Percentiles rank a stretch among this genome's conserved stretches.
phyloP scores from a whole-genome alignment of 2,888 invertebrate genomes.

The Tuta absoluta region DNA sequence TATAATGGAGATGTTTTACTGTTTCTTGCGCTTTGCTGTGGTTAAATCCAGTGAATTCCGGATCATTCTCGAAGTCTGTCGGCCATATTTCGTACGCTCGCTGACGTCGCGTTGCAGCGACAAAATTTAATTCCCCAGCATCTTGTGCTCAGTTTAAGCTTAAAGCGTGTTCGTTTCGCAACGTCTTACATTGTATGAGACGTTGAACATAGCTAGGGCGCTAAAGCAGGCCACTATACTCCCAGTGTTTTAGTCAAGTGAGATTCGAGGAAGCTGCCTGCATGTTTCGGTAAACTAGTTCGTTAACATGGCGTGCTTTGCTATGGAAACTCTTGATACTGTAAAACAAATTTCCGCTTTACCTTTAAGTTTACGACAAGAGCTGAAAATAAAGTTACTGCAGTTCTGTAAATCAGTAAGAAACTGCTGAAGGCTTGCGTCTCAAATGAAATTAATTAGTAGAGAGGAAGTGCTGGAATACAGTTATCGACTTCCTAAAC shows the following conservation, averaged over 20 bases:
- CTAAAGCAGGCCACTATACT: slow-evolving; percentile 34
- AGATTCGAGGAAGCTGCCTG: slow-evolving; percentile 14
- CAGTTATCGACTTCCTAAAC: slow-evolving; percentile 14
- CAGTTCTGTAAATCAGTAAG: neutral
- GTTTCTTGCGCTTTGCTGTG: no score
- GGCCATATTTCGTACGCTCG: slow-evolving; percentile 56
- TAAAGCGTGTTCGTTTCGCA: slow-evolving; percentile 43
- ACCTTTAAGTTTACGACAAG: neutral
- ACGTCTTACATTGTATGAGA: slow-evolving; percentile 30
- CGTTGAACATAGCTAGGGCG: slow-evolving; percentile 35
- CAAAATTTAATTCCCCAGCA: slow-evolving; percentile 63
- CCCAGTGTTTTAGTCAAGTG: slow-evolving; percentile 23
- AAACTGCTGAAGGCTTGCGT: neutral
- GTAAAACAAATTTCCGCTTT: neutral
- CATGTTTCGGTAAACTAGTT: slow-evolving; percentile 7
- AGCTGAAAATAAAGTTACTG: neutral
- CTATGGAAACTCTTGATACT: neutral
- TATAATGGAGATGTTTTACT: no score
- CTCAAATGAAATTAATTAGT: slow-evolving; percentile 20
- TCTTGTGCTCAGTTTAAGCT: slow-evolving; percentile 53
- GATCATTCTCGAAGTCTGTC: slow-evolving; percentile 40
- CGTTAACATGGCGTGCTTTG: neutral
- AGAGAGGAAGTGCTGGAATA: slow-evolving; percentile 6
- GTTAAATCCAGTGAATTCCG: slow-evolving; percentile 47
- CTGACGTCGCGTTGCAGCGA: slow-evolving; percentile 49